phyloP scores from a whole-genome alignment of 2,888 invertebrate species.

The Dolichopus griseipennis region DNA sequence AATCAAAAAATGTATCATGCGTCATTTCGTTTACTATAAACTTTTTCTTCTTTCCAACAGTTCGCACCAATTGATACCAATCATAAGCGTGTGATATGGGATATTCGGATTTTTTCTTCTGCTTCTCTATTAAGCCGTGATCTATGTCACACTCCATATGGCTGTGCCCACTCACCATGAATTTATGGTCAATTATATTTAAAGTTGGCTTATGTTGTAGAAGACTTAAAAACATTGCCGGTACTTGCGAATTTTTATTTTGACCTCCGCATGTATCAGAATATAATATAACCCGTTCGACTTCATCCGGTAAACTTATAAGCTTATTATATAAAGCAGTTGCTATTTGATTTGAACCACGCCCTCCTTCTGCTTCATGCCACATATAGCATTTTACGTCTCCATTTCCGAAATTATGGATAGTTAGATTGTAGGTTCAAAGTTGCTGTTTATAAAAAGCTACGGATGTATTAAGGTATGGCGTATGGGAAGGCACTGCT shows the following conservation, averaged over 20 bases:
- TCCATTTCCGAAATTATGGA: conserved; percentile 9
- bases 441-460: conserved; percentile 12
- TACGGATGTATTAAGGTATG: not conserved
- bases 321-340: conserved; percentile 9
- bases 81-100: conserved; percentile 13
- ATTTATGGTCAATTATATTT: conserved; percentile 14
- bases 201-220: not conserved
- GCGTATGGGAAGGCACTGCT: conserved; percentile 3
- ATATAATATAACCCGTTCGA: not conserved
- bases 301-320: conserved; percentile 2
- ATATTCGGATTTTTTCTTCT: conserved; percentile 12
- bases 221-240: not conserved
- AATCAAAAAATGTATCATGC: conserved; percentile 9
- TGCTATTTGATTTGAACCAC: conserved; percentile 12
- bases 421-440: conserved; percentile 12
- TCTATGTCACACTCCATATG: conserved; percentile 16
- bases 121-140: conserved; percentile 9
- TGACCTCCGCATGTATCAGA: not conserved
- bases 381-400: conserved; percentile 10
- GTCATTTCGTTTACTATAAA: conserved; percentile 12
- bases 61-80: conserved; percentile 16
- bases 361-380: conserved; percentile 13
- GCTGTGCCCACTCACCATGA: conserved; percentile 12
- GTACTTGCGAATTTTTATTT: conserved; percentile 12
- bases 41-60: conserved; percentile 9